Percentiles rank a stretch among this genome's conserved stretches.
phyloP scores from a whole-genome alignment of 2,888 invertebrate species.

The Drosophila lacicola region DNA sequence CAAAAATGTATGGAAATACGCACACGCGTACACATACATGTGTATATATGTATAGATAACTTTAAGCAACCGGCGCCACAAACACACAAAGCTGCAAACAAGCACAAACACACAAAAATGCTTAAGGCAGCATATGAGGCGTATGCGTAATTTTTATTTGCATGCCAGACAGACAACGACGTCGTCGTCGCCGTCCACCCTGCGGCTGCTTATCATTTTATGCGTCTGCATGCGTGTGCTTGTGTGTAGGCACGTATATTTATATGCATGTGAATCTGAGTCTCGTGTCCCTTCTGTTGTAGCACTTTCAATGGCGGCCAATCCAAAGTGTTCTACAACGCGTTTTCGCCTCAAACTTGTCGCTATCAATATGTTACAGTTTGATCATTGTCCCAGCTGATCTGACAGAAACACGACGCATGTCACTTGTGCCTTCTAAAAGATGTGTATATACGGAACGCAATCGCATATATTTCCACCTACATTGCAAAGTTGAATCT shows the following conservation, averaged over 20 bases:
- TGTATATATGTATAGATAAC: not conserved
- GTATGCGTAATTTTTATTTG: conserved; percentile 78
- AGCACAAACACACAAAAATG: not conserved
- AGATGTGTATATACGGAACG: no score
- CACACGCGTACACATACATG: conserved; percentile 9
- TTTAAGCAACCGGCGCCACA: conserved; percentile 34
- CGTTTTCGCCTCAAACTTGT: conserved; percentile 35
- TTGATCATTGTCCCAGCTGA: not conserved
- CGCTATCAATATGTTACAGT: not conserved
- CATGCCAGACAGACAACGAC: conserved; percentile 53
- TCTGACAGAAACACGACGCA: not conserved
- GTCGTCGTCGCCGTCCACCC: conserved; percentile 36
- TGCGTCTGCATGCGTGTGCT: conserved; percentile 8
- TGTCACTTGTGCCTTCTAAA: no score
- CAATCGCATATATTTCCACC: no score
- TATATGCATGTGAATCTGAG: conserved; percentile 16
- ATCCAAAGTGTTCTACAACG: conserved; percentile 29
- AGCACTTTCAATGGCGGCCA: conserved; percentile 19
- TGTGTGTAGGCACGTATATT: not conserved
- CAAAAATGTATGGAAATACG: conserved; percentile 64
- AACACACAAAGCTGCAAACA: conserved; percentile 16
- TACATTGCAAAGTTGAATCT: no score
- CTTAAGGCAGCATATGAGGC: conserved; percentile 47
- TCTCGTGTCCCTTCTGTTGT: conserved; percentile 9
- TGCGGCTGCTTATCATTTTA: conserved; percentile 72